phyloP scores from a whole-genome alignment of 1,140 invertebrate species.

The Branchinecta lindahli region DNA sequence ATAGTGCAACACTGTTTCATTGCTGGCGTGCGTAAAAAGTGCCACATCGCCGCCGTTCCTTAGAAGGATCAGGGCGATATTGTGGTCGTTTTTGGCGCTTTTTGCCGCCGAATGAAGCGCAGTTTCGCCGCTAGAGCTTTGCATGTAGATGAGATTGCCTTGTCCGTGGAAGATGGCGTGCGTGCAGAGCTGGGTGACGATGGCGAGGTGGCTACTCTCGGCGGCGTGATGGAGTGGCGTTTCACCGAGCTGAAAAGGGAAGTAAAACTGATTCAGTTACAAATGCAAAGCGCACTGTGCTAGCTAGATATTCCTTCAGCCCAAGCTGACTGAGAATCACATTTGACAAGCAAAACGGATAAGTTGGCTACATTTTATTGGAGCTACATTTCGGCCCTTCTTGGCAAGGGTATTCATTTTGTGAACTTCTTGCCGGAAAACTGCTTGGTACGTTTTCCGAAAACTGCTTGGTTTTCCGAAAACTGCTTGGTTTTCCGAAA shows the following conservation, averaged over 20 bases:
- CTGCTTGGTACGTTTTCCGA: no score
- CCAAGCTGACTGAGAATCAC: no score
- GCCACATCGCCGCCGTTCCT: conserved; percentile 77
- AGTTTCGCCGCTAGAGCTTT: conserved; percentile 80
- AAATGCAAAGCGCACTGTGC: no score
- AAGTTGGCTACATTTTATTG: no score
- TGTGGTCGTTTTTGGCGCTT: conserved; percentile 61
- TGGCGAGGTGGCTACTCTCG: conserved; percentile 62
- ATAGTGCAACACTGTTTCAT: conserved; percentile 86
- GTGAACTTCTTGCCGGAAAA: no score
- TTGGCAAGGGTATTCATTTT: no score
- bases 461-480: no score
- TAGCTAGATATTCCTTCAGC: no score
- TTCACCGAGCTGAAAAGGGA: conserved; percentile 62
- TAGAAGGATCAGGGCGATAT: conserved; percentile 71
- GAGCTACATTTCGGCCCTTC: no score
- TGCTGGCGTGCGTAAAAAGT: conserved; percentile 54
- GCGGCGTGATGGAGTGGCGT: conserved; percentile 84
- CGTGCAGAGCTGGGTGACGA: conserved; percentile 65
- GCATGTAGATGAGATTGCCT: conserved; percentile 43
- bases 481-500: no score
- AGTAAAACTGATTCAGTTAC: not conserved
- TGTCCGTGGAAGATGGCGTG: not conserved
- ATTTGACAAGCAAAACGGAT: no score
- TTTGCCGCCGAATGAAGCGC: conserved; percentile 62